Evolutionary conservation across 2,888 invertebrate species (phyloP).

Genomic region (Branchellion lobata): DNA sequence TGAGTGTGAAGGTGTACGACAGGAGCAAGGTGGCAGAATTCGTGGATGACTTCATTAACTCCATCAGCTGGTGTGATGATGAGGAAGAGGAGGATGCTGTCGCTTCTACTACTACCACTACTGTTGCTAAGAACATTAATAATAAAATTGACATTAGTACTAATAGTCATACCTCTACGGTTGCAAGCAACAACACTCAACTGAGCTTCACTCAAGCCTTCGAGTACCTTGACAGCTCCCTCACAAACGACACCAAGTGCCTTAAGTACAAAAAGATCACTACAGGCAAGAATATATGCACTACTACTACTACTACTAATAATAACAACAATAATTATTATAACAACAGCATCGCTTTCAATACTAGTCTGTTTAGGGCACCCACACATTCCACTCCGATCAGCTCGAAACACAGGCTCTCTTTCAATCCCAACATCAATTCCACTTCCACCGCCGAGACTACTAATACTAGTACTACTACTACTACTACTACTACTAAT

Average conservation of each 20-base stretch:
- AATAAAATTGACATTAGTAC: conserved; percentile 32
- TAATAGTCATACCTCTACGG: too few species aligned
- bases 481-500: not conserved
- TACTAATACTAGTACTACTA: conserved; percentile 12
- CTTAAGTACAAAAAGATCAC: not conserved
- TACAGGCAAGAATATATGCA: not conserved
- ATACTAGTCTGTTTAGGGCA: too few species aligned
- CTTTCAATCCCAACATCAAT: too few species aligned
- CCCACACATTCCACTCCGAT: too few species aligned
- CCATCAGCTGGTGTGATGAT: not conserved
- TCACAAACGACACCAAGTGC: not conserved
- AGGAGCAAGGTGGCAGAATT: not conserved
- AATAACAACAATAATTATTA: too few species aligned
- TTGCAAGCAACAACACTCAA: conserved; percentile 26
- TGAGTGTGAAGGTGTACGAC: not conserved
- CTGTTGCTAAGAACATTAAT: not conserved
- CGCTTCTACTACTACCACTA: too few species aligned
- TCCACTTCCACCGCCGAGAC: not conserved
- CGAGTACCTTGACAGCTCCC: conserved; percentile 20
- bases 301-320: conserved; percentile 26
- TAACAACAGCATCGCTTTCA: too few species aligned
- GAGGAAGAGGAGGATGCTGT: conserved; percentile 1
- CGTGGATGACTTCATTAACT: not conserved
- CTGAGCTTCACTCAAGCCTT: conserved; percentile 48
- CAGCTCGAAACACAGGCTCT: too few species aligned